phyloP scores from a whole-genome alignment of 2,797 vertebrate genomes.

The Buphagus erythrorhynchus region DNA sequence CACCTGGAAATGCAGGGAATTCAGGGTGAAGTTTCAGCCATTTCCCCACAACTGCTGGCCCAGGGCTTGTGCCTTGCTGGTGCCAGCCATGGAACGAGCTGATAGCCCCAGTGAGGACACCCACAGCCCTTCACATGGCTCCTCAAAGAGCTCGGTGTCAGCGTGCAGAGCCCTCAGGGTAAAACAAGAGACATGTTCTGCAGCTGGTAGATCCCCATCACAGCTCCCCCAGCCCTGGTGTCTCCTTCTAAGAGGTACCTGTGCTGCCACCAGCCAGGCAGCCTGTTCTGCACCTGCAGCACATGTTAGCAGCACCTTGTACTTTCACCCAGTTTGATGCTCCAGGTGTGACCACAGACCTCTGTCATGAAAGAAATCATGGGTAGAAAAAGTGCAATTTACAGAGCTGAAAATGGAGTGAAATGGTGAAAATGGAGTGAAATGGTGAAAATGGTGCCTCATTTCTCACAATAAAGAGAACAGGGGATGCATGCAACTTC shows the following conservation, averaged over 20 bases:
- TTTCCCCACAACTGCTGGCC: not conserved
- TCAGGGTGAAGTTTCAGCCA: not conserved
- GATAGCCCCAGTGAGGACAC: not conserved
- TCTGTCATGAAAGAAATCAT: not conserved
- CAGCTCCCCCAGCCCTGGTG: not conserved
- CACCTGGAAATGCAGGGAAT: not conserved
- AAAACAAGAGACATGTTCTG: not conserved
- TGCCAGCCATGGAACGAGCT: not conserved
- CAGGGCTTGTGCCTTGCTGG: not conserved
- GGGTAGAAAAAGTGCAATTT: not conserved
- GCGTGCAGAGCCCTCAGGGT: not conserved
- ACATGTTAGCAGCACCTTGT: rapidly evolving
- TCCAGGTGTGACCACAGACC: not conserved
- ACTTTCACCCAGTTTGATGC: not conserved
- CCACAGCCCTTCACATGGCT: not conserved
- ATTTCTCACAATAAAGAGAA: not conserved
- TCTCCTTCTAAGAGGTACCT: not conserved
- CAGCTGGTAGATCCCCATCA: not conserved
- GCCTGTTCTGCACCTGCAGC: not conserved
- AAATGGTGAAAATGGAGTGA: too few relatives aligned
- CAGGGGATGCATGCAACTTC: not conserved
- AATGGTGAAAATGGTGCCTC: not conserved
- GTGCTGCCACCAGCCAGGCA: not conserved
- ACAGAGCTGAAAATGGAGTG: not conserved
- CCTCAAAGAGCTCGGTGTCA: not conserved